Percentiles rank a stretch among this genome's conserved stretches.
These are phyloP conservation scores for Drosophila arizonae DNA, from an alignment of 1,140 invertebrate species.

Conservation along the genomic window DNA sequence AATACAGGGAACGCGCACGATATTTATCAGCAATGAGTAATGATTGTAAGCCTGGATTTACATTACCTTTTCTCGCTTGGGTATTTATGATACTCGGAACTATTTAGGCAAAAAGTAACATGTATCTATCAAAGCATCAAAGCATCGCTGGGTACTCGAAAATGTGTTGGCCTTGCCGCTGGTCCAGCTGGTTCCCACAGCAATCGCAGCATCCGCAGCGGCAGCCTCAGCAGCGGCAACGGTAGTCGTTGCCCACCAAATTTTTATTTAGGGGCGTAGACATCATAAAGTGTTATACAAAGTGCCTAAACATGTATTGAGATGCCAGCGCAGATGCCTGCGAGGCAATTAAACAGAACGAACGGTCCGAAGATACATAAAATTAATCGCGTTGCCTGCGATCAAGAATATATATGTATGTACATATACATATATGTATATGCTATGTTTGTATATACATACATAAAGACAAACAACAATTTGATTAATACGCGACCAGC, in stretches of 20 bases:
- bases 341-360: conserved; percentile 69
- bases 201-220: conserved; percentile 28
- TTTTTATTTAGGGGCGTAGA: conserved; percentile 56
- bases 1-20: neutral
- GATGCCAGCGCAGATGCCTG: conserved; percentile 67
- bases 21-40: conserved; percentile 7
- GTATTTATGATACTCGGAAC: conserved; percentile 21
- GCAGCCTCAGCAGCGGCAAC: conserved; percentile 38
- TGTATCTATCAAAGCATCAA: conserved; percentile 16
- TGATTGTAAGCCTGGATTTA: conserved; percentile 9
- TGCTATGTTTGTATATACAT: neutral
- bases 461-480: conserved; percentile 58
- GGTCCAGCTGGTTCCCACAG: conserved; percentile 47
- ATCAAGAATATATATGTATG: conserved; percentile 27
- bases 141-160: conserved; percentile 11
- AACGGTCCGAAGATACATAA: conserved; percentile 61
- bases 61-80: conserved; percentile 6
- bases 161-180: conserved; percentile 27
- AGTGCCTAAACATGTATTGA: conserved; percentile 80
- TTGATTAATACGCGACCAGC: conserved; percentile 69
- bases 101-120: conserved; percentile 19
- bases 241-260: conserved; percentile 51
- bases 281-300: conserved; percentile 78
- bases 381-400: conserved; percentile 65
- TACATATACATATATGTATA: neutral